phyloP scores from a whole-genome alignment of 2,113 vertebrate species.

The Elephantulus edwardii region DNA sequence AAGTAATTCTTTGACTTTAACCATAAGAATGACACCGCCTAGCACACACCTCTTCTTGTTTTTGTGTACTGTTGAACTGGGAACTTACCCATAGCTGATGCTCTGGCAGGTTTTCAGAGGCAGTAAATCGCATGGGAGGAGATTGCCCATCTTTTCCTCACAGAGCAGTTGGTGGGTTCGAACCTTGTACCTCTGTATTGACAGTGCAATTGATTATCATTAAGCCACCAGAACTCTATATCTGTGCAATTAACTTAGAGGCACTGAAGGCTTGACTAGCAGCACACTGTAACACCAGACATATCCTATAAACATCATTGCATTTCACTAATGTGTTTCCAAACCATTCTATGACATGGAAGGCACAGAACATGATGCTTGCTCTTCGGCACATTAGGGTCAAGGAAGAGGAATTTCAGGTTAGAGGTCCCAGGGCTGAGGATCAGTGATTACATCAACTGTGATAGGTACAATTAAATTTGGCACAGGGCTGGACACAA shows the following conservation, averaged over 20 bases:
- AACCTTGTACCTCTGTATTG: no score
- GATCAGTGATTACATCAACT: background rate
- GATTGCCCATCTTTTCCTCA: no score
- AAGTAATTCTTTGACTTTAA: background rate
- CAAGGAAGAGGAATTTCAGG: background rate
- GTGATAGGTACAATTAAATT: background rate
- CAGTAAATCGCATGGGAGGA: no score
- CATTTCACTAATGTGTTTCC: no score
- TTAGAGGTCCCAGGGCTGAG: background rate
- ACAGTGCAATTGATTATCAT: no score
- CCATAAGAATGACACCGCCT: background rate
- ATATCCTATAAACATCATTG: background rate
- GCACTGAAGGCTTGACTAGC: background rate
- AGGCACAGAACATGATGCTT: accelerated
- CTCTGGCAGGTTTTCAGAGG: no score
- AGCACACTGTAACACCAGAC: background rate
- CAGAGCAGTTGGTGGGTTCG: no score
- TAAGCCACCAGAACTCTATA: no score
- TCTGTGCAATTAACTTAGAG: background rate
- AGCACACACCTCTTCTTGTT: no score
- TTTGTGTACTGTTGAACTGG: no score
- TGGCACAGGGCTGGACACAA: background rate
- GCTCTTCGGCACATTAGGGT: background rate
- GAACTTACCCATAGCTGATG: no score
- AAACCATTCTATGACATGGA: background rate